Conservation (phyloP, 2,797 vertebrate genomes). For the Hydrophis major region DNA sequence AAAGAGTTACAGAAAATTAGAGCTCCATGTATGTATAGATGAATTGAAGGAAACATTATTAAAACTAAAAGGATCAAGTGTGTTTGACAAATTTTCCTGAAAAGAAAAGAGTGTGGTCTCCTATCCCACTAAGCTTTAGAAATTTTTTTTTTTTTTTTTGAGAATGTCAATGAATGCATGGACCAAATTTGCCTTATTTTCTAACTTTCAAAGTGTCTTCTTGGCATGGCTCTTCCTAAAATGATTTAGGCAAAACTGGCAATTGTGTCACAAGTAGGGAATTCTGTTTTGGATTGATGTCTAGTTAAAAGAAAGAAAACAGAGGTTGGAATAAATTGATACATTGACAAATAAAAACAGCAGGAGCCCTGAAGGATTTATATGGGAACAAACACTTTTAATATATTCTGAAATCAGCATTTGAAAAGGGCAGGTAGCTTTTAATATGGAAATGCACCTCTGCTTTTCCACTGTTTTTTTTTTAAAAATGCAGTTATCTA, state of each 20-base stretch:
- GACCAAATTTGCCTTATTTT: background rate
- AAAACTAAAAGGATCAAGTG: background rate
- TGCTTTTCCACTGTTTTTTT: background rate
- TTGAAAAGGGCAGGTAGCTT: background rate
- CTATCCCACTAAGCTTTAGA: background rate
- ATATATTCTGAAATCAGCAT: background rate
- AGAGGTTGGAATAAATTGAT: background rate
- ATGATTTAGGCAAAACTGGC: background rate
- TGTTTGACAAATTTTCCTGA: background rate
- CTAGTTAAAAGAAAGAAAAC: background rate
- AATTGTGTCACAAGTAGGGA: background rate
- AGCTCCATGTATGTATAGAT: background rate
- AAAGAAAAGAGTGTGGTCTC: background rate
- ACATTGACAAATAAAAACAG: background rate
- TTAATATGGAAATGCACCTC: background rate
- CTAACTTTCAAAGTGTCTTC: background rate
- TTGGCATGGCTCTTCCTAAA: background rate
- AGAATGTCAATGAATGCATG: background rate
- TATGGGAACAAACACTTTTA: background rate
- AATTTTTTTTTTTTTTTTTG: background rate
- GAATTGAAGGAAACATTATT: background rate
- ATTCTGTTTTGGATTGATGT: background rate
- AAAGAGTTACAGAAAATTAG: background rate
- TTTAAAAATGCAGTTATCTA: background rate
- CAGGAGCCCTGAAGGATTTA: background rate